Evolutionary conservation across 2,888 invertebrate species (phyloP), one percentile per base, ranked within the genome.

Genomic region (Orthosia incerta): DNA sequence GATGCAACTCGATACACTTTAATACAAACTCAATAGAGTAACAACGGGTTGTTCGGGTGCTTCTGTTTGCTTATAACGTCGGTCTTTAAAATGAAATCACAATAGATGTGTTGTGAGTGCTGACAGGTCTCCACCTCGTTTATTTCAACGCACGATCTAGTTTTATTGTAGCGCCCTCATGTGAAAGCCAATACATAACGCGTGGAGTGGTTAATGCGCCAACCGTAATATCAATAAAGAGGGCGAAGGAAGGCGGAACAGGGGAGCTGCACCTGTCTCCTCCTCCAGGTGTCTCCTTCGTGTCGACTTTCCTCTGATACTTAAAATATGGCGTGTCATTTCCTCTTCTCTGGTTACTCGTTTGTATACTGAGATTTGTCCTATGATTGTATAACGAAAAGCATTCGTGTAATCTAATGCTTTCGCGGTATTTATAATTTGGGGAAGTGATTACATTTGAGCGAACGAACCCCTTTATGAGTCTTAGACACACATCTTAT

Each of bases 321-420:
- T 93, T 94, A 94, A 95, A 95, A 95, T 95, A 95, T 95, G 91
- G 92, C 93, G 91, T 91, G 91, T 94, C 94, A 93, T 94, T 90
- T 93, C 91, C 89, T 85, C 85, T 83, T 90, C 90, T 95, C 93
- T 78, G 86, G 90, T 94, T 93, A 91, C 94, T 93, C 92, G 92
- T 93, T 94, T 94, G 92, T 90, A 89, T 88, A 87, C 86, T 85
- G 88, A 90, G 92, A 93, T 94, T 93, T 93, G 89, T 91, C 89
- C 85, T 77, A 85, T 64, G 85, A 88, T 87, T 93, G 88, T 91
- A 92, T 88, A 82, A 83, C 84, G 85, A 87, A 88, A 89, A 89
- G 89, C 74, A 83, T 90, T 88, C 87, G 76, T 85, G 91, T 90
- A 89, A 92, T 86, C 67, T 71, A 87, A 92, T 62, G 67, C 83